Conservation (phyloP, 1,140 invertebrate genomes). For the Coelopa frigida region DNA sequence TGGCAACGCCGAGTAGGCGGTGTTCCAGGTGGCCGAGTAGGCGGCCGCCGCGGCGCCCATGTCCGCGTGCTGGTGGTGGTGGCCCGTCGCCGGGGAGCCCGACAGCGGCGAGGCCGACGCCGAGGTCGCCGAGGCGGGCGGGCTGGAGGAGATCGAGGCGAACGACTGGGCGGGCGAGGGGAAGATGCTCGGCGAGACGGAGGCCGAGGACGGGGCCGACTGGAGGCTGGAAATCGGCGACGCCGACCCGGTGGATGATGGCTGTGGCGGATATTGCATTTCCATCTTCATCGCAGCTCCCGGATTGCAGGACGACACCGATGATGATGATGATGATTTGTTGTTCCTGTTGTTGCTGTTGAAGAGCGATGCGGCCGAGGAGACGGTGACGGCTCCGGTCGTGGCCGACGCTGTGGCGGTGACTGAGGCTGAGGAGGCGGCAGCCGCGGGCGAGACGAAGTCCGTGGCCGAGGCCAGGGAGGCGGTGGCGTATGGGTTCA, state of each 20-base stretch:
- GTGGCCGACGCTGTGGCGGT: slow-evolving; percentile 14
- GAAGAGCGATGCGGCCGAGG: neutral
- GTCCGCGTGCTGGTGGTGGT: slow-evolving; percentile 16
- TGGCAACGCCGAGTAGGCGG: slow-evolving; percentile 30
- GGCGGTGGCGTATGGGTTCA: slow-evolving; percentile 30
- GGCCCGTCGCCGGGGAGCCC: slow-evolving; percentile 13
- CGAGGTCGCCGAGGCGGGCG: slow-evolving; percentile 17
- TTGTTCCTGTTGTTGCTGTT: neutral
- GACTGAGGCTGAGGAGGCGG: slow-evolving; percentile 6
- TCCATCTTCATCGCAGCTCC: slow-evolving; percentile 36
- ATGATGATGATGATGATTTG: neutral
- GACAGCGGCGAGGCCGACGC: slow-evolving; percentile 15
- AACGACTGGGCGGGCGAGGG: slow-evolving; percentile 38
- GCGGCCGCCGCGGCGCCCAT: slow-evolving; percentile 27
- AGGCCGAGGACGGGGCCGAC: slow-evolving; percentile 36
- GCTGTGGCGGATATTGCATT: slow-evolving; percentile 40
- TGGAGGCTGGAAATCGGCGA: slow-evolving; percentile 40
- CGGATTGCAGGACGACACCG: slow-evolving; percentile 3
- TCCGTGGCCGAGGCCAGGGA: slow-evolving; percentile 1
- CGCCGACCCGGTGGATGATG: slow-evolving; percentile 40
- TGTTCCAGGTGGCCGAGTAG: too few relatives aligned
- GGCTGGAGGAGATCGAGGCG: slow-evolving; percentile 33
- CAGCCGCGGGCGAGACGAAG: neutral
- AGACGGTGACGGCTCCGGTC: slow-evolving; percentile 3
- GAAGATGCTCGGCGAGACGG: slow-evolving; percentile 38